Percentiles rank a stretch among this genome's conserved stretches.
Evolutionary conservation across 1,140 invertebrate species (phyloP).

Genomic region (Orchesella cincta): DNA sequence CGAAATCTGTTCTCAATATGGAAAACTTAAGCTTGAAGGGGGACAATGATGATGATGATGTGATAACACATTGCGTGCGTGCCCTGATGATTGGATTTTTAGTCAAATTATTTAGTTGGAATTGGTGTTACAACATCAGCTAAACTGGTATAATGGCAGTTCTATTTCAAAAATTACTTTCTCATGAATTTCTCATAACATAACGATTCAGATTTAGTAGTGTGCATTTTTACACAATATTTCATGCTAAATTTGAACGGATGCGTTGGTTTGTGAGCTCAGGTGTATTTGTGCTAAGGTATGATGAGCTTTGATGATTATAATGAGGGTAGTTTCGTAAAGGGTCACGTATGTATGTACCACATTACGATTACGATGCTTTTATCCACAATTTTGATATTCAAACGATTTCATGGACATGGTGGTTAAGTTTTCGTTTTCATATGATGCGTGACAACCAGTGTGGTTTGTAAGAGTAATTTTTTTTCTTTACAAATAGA

Average conservation of each 20-base stretch:
- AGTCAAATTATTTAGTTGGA: background rate
- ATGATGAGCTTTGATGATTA: too few relatives aligned
- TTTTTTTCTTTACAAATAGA: background rate
- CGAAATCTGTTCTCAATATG: background rate
- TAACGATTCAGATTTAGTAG: background rate
- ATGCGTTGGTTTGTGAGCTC: background rate
- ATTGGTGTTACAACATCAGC: too few relatives aligned
- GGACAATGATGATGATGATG: background rate
- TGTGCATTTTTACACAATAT: background rate
- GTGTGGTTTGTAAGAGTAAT: background rate
- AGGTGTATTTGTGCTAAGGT: too few relatives aligned
- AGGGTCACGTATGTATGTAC: conserved; percentile 23
- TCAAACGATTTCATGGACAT: background rate
- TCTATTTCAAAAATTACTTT: background rate
- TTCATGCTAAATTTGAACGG: background rate
- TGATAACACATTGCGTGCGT: background rate
- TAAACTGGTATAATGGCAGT: background rate
- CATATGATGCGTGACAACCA: background rate
- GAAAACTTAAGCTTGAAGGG: background rate
- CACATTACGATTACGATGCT: too few relatives aligned
- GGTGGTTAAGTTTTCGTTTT: conserved; percentile 13
- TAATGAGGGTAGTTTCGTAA: background rate
- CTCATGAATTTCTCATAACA: background rate
- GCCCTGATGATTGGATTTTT: background rate
- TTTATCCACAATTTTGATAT: too few relatives aligned